Base-by-base conservation (phyloP, 2,888 invertebrate species). In the Caenorhabditis sp. region DNA sequence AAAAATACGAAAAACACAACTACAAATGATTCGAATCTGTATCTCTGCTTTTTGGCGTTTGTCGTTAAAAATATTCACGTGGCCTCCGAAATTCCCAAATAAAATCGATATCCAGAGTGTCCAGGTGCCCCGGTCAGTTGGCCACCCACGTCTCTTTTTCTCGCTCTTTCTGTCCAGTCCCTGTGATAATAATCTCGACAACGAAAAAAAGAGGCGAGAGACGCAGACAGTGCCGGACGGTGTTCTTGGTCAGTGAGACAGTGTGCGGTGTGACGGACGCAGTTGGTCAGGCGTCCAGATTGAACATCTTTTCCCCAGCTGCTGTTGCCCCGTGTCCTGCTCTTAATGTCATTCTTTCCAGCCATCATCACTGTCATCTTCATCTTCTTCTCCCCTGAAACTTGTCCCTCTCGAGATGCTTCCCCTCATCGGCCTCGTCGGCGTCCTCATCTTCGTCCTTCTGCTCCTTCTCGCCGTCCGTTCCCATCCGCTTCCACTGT, bases 401-500 rank as follows among this genome's bases (percentile, higher is more conserved):
- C 47, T 47, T 20, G 47, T 47, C 5, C 47, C 18, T 40, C 40
- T 47, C 28, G 58, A 47, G 56, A 83, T 84, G 85, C 67, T 83
- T 20, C 61, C 82, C 18, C 28, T 85, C 32, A 50, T 82, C 26
- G 53, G 50, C 0, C 71, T 84, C 28, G 61, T 82, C 22, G 37
- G 70, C 15, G 47, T 61, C 1, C 79, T 85, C 5, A 24, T 85
- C n/a, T 76, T 85, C 35, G 82, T 85, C n/a, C 47, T 82, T n/a
- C 53, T 85, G 9, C 62, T 85, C 18, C 58, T 85, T 6, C 79
- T 84, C 64, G 84, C 85, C 28, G 84, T 85, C 50, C 78, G 79
- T 18, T 82, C 79, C 35, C 58, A 65, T 24, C 76, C 81, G 15
- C 22, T 81, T 20, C 82, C 82, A 18, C 55, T 82, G n/a, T 35